A percentile compares a stretch with the other conserved stretches of the same genome.
Conservation (phyloP, 2,797 vertebrate species). For the Girardinus metallicus region DNA sequence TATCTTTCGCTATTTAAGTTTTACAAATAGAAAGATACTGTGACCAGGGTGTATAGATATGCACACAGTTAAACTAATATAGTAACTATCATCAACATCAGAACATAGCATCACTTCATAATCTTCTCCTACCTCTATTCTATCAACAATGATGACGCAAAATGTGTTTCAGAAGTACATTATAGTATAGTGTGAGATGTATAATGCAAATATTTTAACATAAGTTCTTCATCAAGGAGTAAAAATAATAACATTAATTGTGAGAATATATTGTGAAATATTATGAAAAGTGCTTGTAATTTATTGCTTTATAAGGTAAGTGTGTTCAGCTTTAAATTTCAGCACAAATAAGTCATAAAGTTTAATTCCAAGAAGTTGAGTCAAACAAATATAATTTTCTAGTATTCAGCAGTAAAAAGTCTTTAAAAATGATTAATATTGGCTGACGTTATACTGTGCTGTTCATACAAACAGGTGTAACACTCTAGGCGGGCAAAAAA, state of each 20-base stretch:
- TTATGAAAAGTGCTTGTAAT: background rate
- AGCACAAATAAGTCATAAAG: background rate
- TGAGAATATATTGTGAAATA: background rate
- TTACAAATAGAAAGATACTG: background rate
- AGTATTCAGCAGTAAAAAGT: background rate
- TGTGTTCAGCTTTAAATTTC: background rate
- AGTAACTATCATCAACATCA: background rate
- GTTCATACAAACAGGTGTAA: background rate
- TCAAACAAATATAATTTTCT: background rate
- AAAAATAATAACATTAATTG: background rate
- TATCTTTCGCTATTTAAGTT: no score
- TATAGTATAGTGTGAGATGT: background rate
- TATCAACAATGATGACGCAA: background rate
- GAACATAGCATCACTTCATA: background rate
- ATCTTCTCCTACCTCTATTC: background rate
- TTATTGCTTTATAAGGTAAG: no score
- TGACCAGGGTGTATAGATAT: background rate
- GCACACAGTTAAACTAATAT: background rate
- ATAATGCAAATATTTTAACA: background rate
- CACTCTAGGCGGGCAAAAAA: background rate
- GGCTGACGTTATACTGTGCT: background rate
- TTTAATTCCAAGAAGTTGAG: background rate
- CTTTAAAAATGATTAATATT: background rate
- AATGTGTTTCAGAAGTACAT: background rate
- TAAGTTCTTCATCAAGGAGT: background rate